These are phyloP conservation scores for Beroe forskalii DNA, from an alignment of 37 sponge, comb jelly and placozoan genomes.

Conservation along the genomic window DNA sequence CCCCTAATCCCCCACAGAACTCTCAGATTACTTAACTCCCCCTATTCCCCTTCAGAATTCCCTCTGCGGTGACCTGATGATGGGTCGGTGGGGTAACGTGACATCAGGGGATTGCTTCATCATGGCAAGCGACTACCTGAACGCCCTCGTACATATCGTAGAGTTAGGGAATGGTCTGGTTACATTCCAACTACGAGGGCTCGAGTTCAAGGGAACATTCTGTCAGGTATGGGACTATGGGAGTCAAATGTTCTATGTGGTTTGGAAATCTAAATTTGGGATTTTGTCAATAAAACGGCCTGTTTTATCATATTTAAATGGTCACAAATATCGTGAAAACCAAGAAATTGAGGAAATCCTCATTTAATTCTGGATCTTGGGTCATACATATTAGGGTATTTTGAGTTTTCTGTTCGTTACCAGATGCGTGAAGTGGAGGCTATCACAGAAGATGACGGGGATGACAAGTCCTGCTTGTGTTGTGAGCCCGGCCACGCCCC, in stretches of 20 bases:
- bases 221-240: conserved; percentile 54
- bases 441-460: conserved; percentile 84
- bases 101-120: conserved; percentile 91
- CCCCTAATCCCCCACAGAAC: no score
- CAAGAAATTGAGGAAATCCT: no score
- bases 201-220: conserved; percentile 87
- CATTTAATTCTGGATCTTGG: no score
- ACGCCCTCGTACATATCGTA: conserved; percentile 93
- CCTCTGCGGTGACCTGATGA: conserved; percentile 85
- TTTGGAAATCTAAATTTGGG: no score
- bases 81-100: conserved; percentile 93
- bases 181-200: conserved; percentile 93
- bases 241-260: background rate
- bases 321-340: no score
- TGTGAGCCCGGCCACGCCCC: conserved; percentile 79
- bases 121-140: conserved; percentile 84
- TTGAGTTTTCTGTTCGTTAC: no score
- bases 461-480: conserved; percentile 76
- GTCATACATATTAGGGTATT: no score
- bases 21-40: no score
- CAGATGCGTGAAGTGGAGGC: conserved; percentile 94
- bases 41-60: conserved; percentile 72
- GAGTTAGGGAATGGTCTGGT: conserved; percentile 96
- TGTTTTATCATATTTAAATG: no score
- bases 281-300: no score